Evolutionary conservation across 2,888 invertebrate genomes (phyloP).

Genomic region (Sycophila texana): DNA sequence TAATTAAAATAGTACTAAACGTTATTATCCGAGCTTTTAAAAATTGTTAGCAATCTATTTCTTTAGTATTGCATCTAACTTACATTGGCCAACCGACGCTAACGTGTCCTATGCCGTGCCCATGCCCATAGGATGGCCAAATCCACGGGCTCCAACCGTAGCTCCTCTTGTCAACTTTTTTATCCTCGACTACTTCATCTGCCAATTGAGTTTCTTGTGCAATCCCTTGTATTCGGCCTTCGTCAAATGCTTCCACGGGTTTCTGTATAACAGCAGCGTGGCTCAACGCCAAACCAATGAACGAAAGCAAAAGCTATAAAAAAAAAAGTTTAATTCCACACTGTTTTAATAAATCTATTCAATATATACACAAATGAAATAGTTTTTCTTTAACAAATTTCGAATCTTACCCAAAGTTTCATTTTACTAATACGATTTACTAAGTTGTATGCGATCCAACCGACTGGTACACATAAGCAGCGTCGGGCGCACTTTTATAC

Average conservation of each 20-base stretch:
- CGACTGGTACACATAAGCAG: constrained; percentile 39
- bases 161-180: constrained; percentile 53
- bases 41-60: not conserved
- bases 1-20: no score
- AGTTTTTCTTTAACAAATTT: not conserved
- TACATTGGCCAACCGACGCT: constrained; percentile 23
- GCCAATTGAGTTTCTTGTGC: constrained; percentile 5
- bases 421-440: constrained; percentile 21
- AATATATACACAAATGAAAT: no score
- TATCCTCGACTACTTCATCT: constrained; percentile 9
- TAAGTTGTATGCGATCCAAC: not conserved
- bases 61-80: constrained; percentile 2
- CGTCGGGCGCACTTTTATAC: constrained; percentile 45
- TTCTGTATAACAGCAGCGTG: constrained; percentile 18
- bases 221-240: not conserved
- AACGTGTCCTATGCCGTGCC: constrained; percentile 24
- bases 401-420: constrained; percentile 53
- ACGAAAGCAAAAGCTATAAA: constrained; percentile 48
- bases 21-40: not conserved
- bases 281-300: constrained; percentile 44
- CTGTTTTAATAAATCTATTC: no score
- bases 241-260: constrained; percentile 20
- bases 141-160: constrained; percentile 45
- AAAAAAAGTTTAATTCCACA: not conserved
- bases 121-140: constrained; percentile 32